Evolutionary conservation across 2,888 invertebrate species (phyloP).

Genomic region (Euzetes globulus): DNA sequence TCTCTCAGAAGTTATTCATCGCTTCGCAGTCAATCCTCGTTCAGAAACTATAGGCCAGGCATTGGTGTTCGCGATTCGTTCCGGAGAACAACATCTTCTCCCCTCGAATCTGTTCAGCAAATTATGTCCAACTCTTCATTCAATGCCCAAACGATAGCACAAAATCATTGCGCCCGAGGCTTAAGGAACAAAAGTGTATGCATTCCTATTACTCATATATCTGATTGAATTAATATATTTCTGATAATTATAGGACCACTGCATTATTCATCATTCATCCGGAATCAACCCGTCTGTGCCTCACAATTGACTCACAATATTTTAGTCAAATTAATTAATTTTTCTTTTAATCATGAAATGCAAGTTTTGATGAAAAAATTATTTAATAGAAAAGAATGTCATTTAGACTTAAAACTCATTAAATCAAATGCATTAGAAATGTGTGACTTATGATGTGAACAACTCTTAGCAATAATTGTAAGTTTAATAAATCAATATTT

Average conservation of each 20-base stretch:
- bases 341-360: neutral
- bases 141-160: neutral
- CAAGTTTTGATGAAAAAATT: neutral
- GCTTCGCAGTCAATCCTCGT: slow-evolving; percentile 40
- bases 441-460: neutral
- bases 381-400: neutral
- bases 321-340: slow-evolving; percentile 1
- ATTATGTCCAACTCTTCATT: neutral
- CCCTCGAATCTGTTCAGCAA: neutral
- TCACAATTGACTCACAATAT: slow-evolving; percentile 6
- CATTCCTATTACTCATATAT: neutral
- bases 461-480: neutral
- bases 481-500: neutral
- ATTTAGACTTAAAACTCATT: neutral
- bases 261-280: slow-evolving; percentile 13
- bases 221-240: neutral
- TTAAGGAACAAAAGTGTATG: slow-evolving; percentile 16
- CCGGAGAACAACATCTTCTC: neutral
- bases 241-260: slow-evolving; percentile 3
- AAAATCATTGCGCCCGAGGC: neutral
- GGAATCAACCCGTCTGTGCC: slow-evolving; percentile 18
- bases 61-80: neutral
- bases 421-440: neutral
- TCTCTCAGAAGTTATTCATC: slow-evolving; percentile 38
- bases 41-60: slow-evolving; percentile 37